Base-by-base conservation (phyloP, 1,140 invertebrate genomes). In the Oryctes rhinoceros region DNA sequence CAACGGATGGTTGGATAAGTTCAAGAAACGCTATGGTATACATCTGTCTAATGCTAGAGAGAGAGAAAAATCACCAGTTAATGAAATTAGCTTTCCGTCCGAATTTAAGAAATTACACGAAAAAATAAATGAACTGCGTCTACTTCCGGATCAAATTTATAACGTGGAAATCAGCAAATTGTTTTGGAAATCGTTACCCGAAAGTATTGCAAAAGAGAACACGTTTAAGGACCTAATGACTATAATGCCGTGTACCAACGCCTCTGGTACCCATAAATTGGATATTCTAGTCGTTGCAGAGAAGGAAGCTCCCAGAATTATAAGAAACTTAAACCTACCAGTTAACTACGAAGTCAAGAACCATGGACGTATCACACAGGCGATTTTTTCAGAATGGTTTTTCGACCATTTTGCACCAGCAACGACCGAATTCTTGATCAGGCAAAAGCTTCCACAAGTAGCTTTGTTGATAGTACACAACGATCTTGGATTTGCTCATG, bases 21-120 rank as follows among this genome's bases (percentile, higher is more conserved):
- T 87, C 76, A 87, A 87, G 85, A 83, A 79, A 79, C 82, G 86
- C 80, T 84, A 85, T 84, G 65, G 65, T 5, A 71, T 71, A 35
- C 65, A 24, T 11, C 35, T 71, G 13, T 35, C 65, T 37, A 24
- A 10, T 24, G 15, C 65, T 10, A 35, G 20, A 35, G 65, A 71
- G 24, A 35, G 37, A 13, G 3, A 24, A 7, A 71, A 71, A 71
- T 1, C 53, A 20, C 15, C 53, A 7, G 53, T 59, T 15, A 24
- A 37, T 4, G 65, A 71, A 15, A 6, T 35, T 15, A 35, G 1
- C 24, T 13, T 71, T 11, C 9, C 65, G 4, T 20, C 24, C 2
- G 11, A 35, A 3, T 15, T 37, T 15, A 30, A 71, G 9, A 30
- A 71, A 35, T 71, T 71, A 11, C 18, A 71, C 2, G 65, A 71